Conservation (phyloP, 2,888 invertebrate genomes). For the Pyrocoelia pectoralis region DNA sequence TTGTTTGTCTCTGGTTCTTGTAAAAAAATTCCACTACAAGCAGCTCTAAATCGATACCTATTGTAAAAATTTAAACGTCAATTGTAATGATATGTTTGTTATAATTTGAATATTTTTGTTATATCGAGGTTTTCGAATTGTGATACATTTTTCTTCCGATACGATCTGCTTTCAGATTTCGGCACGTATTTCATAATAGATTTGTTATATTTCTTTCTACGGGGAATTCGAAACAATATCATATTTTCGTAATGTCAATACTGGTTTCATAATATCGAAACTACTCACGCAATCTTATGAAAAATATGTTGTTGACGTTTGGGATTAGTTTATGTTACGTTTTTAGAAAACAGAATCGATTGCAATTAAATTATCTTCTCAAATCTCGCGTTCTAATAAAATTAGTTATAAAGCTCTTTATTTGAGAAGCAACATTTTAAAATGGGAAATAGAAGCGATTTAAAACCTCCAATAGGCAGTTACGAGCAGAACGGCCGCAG, state of each 20-base stretch:
- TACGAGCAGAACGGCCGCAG: slow-evolving; percentile 1
- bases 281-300: not conserved
- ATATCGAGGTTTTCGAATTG: too few species aligned
- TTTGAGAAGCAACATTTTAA: not conserved
- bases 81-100: too few species aligned
- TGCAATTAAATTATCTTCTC: not conserved
- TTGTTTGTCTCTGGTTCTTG: too few species aligned
- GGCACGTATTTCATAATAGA: slow-evolving; percentile 1
- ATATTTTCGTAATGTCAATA: not conserved
- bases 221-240: slow-evolving; percentile 1
- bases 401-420: not conserved
- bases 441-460: slow-evolving; percentile 14
- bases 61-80: too few species aligned
- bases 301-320: not conserved
- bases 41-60: too few species aligned
- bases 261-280: not conserved
- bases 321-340: too few species aligned
- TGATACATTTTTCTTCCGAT: not conserved
- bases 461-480: slow-evolving; percentile 16
- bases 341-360: too few species aligned
- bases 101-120: too few species aligned
- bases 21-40: too few species aligned
- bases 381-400: not conserved
- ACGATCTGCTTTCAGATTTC: not conserved
- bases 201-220: not conserved